Conservation (phyloP, 2,113 vertebrate species). For the Barnardius zonarius region DNA sequence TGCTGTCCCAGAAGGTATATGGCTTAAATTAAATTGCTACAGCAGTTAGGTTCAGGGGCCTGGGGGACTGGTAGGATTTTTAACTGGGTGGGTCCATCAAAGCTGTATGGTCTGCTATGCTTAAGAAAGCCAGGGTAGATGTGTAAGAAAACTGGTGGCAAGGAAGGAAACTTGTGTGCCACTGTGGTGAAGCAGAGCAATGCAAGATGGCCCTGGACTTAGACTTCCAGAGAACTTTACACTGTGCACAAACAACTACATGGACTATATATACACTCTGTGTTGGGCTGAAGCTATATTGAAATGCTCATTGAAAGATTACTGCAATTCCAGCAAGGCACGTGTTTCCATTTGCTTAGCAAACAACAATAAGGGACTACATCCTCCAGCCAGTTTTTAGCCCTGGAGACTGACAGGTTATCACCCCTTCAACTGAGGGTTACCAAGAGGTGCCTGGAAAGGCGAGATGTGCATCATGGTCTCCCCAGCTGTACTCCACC, state of each 20-base stretch:
- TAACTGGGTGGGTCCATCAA: not conserved
- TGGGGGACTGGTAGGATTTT: not conserved
- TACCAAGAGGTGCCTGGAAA: not conserved
- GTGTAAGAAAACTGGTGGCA: not conserved
- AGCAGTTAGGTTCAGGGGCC: not conserved
- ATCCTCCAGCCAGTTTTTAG: not conserved
- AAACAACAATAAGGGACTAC: not conserved
- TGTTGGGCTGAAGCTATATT: not conserved
- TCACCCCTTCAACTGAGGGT: not conserved
- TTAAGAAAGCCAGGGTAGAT: not conserved
- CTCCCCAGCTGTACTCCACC: not conserved
- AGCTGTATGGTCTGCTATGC: not conserved
- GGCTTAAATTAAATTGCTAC: not conserved
- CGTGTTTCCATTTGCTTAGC: not conserved
- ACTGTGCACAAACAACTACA: not conserved
- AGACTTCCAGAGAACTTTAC: not conserved
- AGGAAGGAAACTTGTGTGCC: not conserved
- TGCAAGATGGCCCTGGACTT: not conserved
- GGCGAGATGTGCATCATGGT: not conserved
- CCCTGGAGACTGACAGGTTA: not conserved
- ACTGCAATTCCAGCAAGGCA: not conserved
- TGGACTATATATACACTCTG: fast-evolving
- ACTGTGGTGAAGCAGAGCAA: not conserved
- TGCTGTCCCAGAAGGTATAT: not conserved
- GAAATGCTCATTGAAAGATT: not conserved